Percentiles rank a stretch among this genome's conserved stretches.
Evolutionary conservation across 35 echinoderm and acorn worm species (phyloP).

Genomic region (Apostichopus japonicus): DNA sequence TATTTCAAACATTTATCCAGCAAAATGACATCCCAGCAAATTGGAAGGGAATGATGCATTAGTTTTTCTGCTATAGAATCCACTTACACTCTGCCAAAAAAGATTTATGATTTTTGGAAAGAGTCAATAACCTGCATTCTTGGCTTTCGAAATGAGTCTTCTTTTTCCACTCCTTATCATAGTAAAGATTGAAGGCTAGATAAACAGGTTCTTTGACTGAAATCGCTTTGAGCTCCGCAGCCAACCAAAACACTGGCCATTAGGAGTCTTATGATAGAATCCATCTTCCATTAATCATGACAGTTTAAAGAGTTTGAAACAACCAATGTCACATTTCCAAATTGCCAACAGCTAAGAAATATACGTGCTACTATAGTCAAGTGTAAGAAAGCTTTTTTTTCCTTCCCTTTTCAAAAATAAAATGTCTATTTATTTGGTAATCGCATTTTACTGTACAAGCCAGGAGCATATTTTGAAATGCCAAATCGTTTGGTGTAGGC

Average conservation of each 20-base stretch:
- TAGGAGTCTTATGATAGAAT: conserved; percentile 16
- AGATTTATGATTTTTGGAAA: not conserved
- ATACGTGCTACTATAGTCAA: no score
- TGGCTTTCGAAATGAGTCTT: not conserved
- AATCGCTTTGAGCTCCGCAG: conserved; percentile 37
- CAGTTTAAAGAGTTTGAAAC: conserved; percentile 30
- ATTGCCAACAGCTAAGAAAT: no score
- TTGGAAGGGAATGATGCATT: not conserved
- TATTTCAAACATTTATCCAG: not conserved
- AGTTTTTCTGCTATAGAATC: not conserved
- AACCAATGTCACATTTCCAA: not conserved
- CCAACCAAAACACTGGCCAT: conserved; percentile 34
- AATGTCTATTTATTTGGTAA: no score
- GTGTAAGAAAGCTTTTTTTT: no score
- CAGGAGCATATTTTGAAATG: no score
- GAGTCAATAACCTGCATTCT: conserved; percentile 39
- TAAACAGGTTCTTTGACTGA: conserved; percentile 24
- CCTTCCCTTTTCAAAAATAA: no score
- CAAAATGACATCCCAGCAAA: not conserved
- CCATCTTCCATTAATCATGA: conserved; percentile 44
- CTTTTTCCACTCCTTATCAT: not conserved
- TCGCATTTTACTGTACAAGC: no score
- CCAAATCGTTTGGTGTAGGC: no score
- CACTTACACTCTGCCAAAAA: not conserved
- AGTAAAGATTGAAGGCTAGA: conserved; percentile 2